Evolutionary conservation across 2,888 invertebrate species (phyloP).

Genomic region (Polyommatus icarus): DNA sequence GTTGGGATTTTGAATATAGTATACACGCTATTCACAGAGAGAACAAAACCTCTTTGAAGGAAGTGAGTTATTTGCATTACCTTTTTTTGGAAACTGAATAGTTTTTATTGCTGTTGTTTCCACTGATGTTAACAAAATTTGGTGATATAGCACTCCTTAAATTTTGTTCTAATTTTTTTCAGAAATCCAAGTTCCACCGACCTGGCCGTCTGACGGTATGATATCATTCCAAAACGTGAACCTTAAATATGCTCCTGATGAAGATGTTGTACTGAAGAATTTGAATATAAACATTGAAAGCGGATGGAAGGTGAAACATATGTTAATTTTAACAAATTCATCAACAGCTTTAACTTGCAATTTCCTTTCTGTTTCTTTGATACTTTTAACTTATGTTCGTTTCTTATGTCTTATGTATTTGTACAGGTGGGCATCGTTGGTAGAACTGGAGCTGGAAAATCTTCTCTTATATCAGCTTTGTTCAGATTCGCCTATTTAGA

Average conservation of each 20-base stretch:
- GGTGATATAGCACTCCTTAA: neutral
- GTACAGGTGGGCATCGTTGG: conserved; percentile 85
- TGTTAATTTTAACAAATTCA: neutral
- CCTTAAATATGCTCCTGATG: conserved; percentile 82
- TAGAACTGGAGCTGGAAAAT: conserved; percentile 88
- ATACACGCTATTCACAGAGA: no score
- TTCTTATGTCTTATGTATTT: conserved; percentile 29
- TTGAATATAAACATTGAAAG: conserved; percentile 64
- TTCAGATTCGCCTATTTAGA: conserved; percentile 84
- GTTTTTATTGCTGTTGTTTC: no score
- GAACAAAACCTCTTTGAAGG: conserved; percentile 79
- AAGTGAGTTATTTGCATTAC: conserved; percentile 50
- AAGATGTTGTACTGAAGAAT: conserved; percentile 82
- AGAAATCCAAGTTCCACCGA: conserved; percentile 75
- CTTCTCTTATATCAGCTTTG: conserved; percentile 84
- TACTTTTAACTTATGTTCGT: neutral
- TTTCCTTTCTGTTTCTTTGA: neutral
- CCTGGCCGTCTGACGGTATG: conserved; percentile 83
- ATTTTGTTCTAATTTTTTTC: neutral
- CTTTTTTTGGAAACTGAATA: neutral
- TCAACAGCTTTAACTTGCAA: neutral
- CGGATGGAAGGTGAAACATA: conserved; percentile 67
- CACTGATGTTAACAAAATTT: neutral
- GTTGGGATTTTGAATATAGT: no score
- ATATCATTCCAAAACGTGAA: conserved; percentile 81